phyloP scores from a whole-genome alignment of 1,140 invertebrate species.

The Drosophila nigromelanica region DNA sequence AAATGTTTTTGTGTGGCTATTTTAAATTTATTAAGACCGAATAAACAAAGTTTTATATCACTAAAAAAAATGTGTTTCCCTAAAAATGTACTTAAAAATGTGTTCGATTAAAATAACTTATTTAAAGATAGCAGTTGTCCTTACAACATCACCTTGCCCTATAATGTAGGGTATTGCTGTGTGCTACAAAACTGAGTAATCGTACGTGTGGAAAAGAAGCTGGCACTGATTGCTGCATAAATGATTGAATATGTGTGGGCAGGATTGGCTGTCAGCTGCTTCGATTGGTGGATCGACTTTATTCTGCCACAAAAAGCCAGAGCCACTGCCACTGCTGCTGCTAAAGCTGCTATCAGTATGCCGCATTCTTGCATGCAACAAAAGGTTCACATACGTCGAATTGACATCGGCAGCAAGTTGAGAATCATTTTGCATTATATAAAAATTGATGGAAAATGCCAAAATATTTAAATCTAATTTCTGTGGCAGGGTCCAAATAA shows the following conservation, averaged over 20 bases:
- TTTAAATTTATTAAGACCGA: too few species aligned
- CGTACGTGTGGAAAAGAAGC: conserved; percentile 78
- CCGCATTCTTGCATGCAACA: conserved; percentile 38
- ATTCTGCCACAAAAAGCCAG: conserved; percentile 29
- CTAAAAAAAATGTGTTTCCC: too few species aligned
- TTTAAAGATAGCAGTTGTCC: too few species aligned
- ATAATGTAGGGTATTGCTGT: conserved; percentile 10
- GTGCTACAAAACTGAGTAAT: conserved; percentile 53
- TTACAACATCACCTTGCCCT: background rate
- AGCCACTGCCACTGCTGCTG: conserved; percentile 30
- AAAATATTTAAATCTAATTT: conserved; percentile 81
- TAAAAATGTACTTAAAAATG: too few species aligned
- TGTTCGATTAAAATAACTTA: too few species aligned
- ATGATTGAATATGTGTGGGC: conserved; percentile 68
- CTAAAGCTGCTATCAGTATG: conserved; percentile 23
- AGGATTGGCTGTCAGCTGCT: conserved; percentile 9
- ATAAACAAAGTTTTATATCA: too few species aligned
- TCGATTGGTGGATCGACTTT: conserved; percentile 18
- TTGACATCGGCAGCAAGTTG: background rate
- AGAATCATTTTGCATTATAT: conserved; percentile 50
- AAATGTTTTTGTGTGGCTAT: too few species aligned
- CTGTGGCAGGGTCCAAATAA: conserved; percentile 13
- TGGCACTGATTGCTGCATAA: conserved; percentile 78
- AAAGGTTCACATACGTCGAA: conserved; percentile 20
- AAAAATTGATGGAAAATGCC: conserved; percentile 80